These are phyloP conservation scores for Clarias batrachus DNA, from an alignment of 2,113 vertebrate genomes.

Conservation along the genomic window DNA sequence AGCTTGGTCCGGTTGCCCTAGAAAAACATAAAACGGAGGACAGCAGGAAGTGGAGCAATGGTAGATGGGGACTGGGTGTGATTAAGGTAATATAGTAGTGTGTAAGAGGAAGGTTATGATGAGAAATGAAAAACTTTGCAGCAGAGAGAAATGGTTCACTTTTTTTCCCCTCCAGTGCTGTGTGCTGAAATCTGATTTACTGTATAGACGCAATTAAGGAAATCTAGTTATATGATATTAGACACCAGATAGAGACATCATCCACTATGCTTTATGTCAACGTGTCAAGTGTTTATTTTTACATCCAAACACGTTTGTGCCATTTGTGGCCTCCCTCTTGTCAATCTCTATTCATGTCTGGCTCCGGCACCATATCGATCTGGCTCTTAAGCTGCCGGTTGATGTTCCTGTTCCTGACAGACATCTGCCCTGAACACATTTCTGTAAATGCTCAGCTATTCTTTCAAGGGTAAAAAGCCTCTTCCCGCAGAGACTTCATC, in stretches of 20 bases:
- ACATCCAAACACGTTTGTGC: background rate
- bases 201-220: background rate
- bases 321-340: background rate
- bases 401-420: background rate
- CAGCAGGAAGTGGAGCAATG: slow-evolving; percentile 4
- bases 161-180: background rate
- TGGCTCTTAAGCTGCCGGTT: background rate
- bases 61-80: background rate
- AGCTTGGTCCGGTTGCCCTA: slow-evolving; percentile 45
- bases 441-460: slow-evolving; percentile 31
- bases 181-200: slow-evolving; percentile 1
- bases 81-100: background rate
- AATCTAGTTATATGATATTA: background rate
- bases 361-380: slow-evolving; percentile 36
- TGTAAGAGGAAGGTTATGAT: background rate
- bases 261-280: slow-evolving; percentile 17
- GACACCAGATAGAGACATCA: background rate
- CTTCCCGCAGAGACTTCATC: background rate
- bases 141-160: background rate
- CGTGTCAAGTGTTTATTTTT: background rate
- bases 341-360: slow-evolving; percentile 30
- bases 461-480: slow-evolving; percentile 23
- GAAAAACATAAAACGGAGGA: slow-evolving; percentile 40
- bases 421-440: slow-evolving; percentile 31
- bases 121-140: background rate